Base-by-base conservation (phyloP, 2,888 invertebrate species). In the Opisthograptis luteolata region DNA sequence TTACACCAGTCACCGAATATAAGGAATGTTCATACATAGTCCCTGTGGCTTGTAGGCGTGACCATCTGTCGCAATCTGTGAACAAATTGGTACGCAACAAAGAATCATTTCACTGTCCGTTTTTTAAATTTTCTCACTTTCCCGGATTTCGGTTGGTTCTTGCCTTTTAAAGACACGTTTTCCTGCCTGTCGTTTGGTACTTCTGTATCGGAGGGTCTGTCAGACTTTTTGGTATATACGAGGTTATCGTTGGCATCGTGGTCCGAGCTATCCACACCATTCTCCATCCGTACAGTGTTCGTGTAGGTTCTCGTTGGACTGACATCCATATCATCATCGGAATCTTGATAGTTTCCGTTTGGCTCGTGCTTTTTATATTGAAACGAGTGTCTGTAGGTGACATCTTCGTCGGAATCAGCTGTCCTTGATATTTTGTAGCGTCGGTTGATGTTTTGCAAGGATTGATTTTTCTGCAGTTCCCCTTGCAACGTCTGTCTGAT, bases 71-170 rank as follows among this genome's bases (percentile, higher is more conserved):
- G 74, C 75, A 88, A 68, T 66, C 86, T 79, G 66, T 87, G 79
- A 64, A 89, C 82, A 70, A 87, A 89, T 72, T 82, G 84, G 61
- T 84, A 79, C 62, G 85, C 85, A 49, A 86, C 73, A 81, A 84
- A 72, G 52, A 88, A 90, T 91, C 91, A 91, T 89, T 90, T 90
- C 49, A 84, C 81, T 60, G 87, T 86, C 76, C 87, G 73, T 63
- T 79, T 73, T 73, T 72, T 84, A 10, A 69, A 60, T 70, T 68
- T 85, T 71, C 84, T 82, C 76, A 84, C 81, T 82, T 79, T 87
- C 7, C 83, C 76, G 46, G 64, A 50, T 52, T 84, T 83, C 0
- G 79, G 76, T 55, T 17, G 39, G 28, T 49, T 42, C 22, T 81
- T 87, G 55, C 60, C 67, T 55, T 78, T 86, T 1, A 87, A 58